Evolutionary conservation across 2,113 vertebrate genomes (phyloP), one percentile per base, ranked within the genome.

Genomic region (Ancistrus triradiatus): DNA sequence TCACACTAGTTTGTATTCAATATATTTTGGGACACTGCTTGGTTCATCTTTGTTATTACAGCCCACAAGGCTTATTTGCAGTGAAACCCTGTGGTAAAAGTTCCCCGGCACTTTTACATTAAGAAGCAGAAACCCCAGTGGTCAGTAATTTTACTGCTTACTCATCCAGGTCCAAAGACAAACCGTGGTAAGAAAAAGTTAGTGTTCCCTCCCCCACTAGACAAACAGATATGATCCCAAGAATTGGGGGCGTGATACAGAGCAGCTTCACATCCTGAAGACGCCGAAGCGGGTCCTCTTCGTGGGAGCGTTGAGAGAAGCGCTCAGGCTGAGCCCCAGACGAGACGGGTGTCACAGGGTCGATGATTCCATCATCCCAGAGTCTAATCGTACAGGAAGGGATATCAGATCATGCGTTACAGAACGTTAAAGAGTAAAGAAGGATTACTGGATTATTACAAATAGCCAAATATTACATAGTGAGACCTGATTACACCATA

Each of bases 351-450:
- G 64, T 99, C 94, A 19, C 91, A 3, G 96, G 96, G 71, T 99
- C 95, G 63, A 99, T 98, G 62, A 99, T 95, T 21, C 95, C 96
- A 1, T 99, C 96, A 71, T 99, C 96, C 95, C 96, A 98, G 18
- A 99, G 78, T 70, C 96, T 98, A 82, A n/a, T n/a, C n/a, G n/a
- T n/a, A n/a, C n/a, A n/a, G n/a, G n/a, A n/a, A n/a, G n/a, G n/a
- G n/a, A n/a, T n/a, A n/a, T n/a, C n/a, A n/a, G n/a, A n/a, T n/a
- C n/a, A n/a, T n/a, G n/a, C n/a, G n/a, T n/a, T n/a, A n/a, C n/a
- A n/a, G n/a, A n/a, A n/a, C n/a, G n/a, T n/a, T n/a, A n/a, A n/a
- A n/a, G n/a, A n/a, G n/a, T n/a, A n/a, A n/a, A n/a, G n/a, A n/a
- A n/a, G n/a, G n/a, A n/a, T n/a, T n/a, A n/a, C n/a, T n/a, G n/a